Evolutionary conservation across 2,888 invertebrate species (phyloP).

Genomic region (Aradus depressus): DNA sequence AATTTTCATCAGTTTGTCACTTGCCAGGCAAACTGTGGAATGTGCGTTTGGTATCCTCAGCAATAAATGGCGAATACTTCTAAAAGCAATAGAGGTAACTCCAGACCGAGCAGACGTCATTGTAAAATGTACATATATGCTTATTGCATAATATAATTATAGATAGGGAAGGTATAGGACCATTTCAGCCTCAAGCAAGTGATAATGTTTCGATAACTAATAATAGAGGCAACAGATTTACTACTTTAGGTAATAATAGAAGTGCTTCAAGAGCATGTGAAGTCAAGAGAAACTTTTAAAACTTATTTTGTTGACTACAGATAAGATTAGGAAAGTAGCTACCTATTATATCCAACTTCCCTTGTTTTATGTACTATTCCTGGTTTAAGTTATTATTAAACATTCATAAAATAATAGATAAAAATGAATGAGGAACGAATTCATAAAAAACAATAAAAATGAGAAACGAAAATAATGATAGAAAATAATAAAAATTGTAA

Average conservation of each 20-base stretch:
- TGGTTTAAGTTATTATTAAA: too few species aligned
- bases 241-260: background rate
- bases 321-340: too few species aligned
- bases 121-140: conserved; percentile 20
- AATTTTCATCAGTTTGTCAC: conserved; percentile 13
- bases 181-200: background rate
- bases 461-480: too few species aligned
- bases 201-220: background rate
- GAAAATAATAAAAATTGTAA: too few species aligned
- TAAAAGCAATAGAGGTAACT: conserved; percentile 16
- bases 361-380: too few species aligned
- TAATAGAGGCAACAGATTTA: background rate
- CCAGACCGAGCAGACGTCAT: conserved; percentile 15
- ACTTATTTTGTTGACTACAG: background rate
- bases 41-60: conserved; percentile 22
- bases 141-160: conserved; percentile 23
- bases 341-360: too few species aligned
- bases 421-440: too few species aligned
- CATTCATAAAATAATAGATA: too few species aligned
- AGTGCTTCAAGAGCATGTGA: background rate
- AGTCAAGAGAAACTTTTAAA: background rate
- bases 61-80: conserved; percentile 21
- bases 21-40: conserved; percentile 15
- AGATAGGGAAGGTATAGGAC: conserved; percentile 13
- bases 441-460: too few species aligned